Conservation (phyloP, 2,888 invertebrate species). For the Perizoma affinitatum region DNA sequence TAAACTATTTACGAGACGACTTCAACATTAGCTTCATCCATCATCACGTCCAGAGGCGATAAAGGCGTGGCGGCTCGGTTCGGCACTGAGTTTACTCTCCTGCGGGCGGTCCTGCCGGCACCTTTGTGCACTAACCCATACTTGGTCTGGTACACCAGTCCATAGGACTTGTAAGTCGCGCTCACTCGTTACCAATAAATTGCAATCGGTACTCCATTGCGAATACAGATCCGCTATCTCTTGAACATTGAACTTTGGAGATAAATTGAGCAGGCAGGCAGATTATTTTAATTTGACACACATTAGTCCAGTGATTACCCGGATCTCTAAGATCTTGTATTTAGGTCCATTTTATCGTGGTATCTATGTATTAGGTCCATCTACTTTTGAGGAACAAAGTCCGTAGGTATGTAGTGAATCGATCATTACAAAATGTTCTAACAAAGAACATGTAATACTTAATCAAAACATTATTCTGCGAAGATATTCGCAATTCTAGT, state of each 20-base stretch:
- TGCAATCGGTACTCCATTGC: conserved; percentile 11
- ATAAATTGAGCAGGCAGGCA: too few species aligned
- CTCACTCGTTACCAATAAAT: conserved; percentile 54
- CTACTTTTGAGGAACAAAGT: too few species aligned
- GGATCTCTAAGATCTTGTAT: too few species aligned
- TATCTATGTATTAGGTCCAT: too few species aligned
- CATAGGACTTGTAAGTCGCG: conserved; percentile 58
- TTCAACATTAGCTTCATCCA: background rate
- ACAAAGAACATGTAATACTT: background rate
- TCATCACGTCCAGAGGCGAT: conserved; percentile 15
- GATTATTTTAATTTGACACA: too few species aligned
- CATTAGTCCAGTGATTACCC: too few species aligned
- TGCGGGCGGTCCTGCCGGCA: conserved; percentile 58
- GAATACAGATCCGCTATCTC: too few species aligned
- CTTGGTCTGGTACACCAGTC: conserved; percentile 58
- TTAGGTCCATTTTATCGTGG: too few species aligned
- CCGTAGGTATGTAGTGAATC: background rate
- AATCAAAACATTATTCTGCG: conserved; percentile 1
- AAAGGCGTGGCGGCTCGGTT: conserved; percentile 27
- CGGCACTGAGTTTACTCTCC: conserved; percentile 46
- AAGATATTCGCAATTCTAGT: conserved; percentile 11
- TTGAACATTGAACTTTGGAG: too few species aligned
- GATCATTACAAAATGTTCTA: background rate
- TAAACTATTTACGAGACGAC: too few species aligned
- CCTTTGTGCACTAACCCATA: conserved; percentile 79